phyloP scores from a whole-genome alignment of 2,888 invertebrate species.

The Mimachlamys varia region DNA sequence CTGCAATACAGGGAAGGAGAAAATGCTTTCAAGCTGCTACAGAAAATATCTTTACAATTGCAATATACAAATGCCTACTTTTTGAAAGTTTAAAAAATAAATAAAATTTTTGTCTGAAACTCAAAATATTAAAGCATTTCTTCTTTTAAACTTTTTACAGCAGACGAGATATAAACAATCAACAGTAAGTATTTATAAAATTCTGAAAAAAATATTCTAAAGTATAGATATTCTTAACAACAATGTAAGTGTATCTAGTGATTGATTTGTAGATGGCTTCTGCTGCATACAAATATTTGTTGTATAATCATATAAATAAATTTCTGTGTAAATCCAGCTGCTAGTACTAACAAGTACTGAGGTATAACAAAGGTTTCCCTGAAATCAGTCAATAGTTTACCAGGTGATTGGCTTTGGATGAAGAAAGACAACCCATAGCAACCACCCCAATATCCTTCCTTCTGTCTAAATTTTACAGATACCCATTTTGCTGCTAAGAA shows the following conservation, averaged over 20 bases:
- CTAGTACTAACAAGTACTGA: background rate
- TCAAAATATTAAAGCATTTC: no score
- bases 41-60: no score
- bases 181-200: constrained; percentile 23
- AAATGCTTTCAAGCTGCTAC: no score
- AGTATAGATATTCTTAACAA: background rate
- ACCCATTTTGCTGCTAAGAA: background rate
- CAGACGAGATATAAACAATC: background rate
- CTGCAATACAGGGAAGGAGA: no score
- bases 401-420: background rate
- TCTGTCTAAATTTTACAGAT: background rate
- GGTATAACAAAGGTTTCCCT: constrained; percentile 10
- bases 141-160: background rate
- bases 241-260: background rate
- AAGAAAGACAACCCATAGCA: background rate
- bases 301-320: constrained; percentile 12
- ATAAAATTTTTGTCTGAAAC: no score
- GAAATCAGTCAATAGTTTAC: background rate
- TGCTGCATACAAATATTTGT: background rate
- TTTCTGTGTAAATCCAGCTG: constrained; percentile 29
- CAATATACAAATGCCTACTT: no score
- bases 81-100: no score
- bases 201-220: constrained; percentile 12
- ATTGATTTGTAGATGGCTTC: background rate
- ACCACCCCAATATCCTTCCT: background rate